phyloP scores from a whole-genome alignment of 1,140 invertebrate species.

The Spodoptera litura region DNA sequence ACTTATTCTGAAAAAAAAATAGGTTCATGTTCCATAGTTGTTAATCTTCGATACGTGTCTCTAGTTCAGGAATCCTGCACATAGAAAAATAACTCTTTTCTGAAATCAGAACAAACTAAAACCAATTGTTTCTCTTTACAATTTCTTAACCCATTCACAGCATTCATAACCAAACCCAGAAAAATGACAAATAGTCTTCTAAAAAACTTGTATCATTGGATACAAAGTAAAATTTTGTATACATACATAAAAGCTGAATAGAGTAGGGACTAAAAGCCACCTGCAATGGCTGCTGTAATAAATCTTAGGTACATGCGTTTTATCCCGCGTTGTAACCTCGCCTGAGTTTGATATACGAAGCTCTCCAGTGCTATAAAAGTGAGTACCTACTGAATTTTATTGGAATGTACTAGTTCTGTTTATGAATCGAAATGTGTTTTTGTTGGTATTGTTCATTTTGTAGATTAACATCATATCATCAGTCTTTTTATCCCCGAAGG shows the following conservation, averaged over 20 bases:
- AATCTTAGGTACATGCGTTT: slow-evolving; percentile 20
- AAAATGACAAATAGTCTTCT: neutral
- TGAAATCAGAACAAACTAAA: no score
- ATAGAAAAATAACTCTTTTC: no score
- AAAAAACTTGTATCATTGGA: slow-evolving; percentile 2
- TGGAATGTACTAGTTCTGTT: neutral
- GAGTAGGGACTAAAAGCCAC: slow-evolving; percentile 14
- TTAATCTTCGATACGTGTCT: no score
- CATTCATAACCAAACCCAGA: neutral
- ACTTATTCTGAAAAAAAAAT: no score
- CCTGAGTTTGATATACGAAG: slow-evolving; percentile 30
- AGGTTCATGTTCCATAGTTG: no score
- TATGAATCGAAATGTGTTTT: neutral
- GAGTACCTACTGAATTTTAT: neutral
- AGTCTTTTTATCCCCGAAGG: no score
- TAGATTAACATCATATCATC: no score
- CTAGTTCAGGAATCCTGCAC: no score
- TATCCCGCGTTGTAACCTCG: slow-evolving; percentile 1
- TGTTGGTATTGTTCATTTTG: neutral
- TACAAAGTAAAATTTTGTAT: slow-evolving; percentile 9
- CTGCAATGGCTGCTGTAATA: neutral
- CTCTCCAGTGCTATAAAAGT: neutral
- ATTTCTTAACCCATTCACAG: no score
- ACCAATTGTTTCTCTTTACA: no score
- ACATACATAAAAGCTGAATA: neutral